Evolutionary conservation across 2,797 vertebrate species (phyloP), one percentile per base, ranked within the genome.

Genomic region (Lateolabrax maculatus): DNA sequence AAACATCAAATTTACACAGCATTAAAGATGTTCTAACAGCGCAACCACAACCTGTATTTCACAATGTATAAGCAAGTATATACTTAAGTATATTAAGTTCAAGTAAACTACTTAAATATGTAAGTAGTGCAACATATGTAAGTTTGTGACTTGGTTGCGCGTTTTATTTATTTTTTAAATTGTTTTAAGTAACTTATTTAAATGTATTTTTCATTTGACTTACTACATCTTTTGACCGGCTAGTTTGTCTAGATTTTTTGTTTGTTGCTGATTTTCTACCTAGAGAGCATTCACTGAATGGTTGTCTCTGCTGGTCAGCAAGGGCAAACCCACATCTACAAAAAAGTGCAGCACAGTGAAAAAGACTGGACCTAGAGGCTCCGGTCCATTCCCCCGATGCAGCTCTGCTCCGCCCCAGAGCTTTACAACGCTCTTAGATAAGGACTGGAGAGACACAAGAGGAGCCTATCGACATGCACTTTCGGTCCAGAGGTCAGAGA

Each of bases 381-480:
- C 27, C 44, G 43, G 36, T 74, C 44, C 67, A 76, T 80, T 81
- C 63, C 62, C 57, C 31, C 15, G 67, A 84, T 77, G 78, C 78
- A 71, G 65, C 68, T 90, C 77, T 79, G 80, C 77, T 78, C 55
- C 19, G 23, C 63, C 75, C 71, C 75, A 51, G 27, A 80, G 80
- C 71, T 91, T 44, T 75, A 52, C 73, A 55, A 48, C 37, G 51
- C 64, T 78, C 74, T 89, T 43, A 62, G 55, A 75, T 75, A 82
- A 79, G 61, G 56, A 71, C 21, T 48, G 39, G 36, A 61, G 53
- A 44, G 51, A 74, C 41, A 77, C 46, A 79, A 34, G 48, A 73
- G 58, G 39, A 64, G 56, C 72, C 55, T 73, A 73, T 52, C 19
- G 2, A 48, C 53, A 67, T 84, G 68, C 56, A 62, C 39, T 63